Conservation (phyloP, 2,888 invertebrate genomes). For the Caenorhabditis doughertyi region DNA sequence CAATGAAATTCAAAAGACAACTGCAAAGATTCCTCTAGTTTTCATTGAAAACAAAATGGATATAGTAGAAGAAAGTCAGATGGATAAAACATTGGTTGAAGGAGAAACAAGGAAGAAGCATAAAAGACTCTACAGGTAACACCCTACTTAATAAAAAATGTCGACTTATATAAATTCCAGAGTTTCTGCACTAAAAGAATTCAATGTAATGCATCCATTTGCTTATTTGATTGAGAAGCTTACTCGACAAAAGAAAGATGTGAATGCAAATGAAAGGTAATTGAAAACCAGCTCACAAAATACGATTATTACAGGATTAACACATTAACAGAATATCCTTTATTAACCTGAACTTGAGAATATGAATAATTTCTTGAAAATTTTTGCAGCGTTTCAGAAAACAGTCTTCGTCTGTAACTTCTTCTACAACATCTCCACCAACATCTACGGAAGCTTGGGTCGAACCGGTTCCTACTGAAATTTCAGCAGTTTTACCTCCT, state of each 20-base stretch:
- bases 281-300: background rate
- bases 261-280: conserved; percentile 57
- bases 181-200: conserved; percentile 66
- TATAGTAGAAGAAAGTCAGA: conserved; percentile 55
- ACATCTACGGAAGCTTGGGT: conserved; percentile 61
- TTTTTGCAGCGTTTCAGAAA: conserved; percentile 60
- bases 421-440: conserved; percentile 43
- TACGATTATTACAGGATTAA: too few species aligned
- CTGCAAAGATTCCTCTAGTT: conserved; percentile 49
- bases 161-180: conserved; percentile 32
- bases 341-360: background rate
- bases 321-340: background rate
- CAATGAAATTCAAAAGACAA: conserved; percentile 47
- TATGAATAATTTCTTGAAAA: conserved; percentile 7
- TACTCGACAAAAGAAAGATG: conserved; percentile 59
- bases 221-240: conserved; percentile 69
- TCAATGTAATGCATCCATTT: conserved; percentile 72
- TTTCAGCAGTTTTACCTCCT: background rate
- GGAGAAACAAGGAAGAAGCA: conserved; percentile 48
- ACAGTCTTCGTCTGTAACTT: conserved; percentile 61
- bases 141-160: background rate
- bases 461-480: conserved; percentile 21
- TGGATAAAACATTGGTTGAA: conserved; percentile 62
- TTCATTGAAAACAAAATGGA: conserved; percentile 71
- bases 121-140: conserved; percentile 64